Evolutionary conservation across 2,888 invertebrate species (phyloP).

Genomic region (Eurois occulta): DNA sequence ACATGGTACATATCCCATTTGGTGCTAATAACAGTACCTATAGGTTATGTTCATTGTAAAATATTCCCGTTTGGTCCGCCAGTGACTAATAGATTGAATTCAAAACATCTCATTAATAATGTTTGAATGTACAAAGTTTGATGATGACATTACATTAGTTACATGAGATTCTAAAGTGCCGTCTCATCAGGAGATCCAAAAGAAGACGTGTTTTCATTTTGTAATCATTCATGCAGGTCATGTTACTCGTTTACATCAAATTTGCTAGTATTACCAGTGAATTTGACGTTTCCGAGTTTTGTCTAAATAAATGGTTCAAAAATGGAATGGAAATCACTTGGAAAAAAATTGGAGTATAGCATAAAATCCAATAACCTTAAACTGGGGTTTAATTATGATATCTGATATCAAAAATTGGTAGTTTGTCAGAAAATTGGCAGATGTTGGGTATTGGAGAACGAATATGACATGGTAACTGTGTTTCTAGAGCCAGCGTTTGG

Average conservation of each 20-base stretch:
- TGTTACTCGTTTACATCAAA: background rate
- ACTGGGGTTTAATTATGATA: background rate
- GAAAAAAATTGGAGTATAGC: background rate
- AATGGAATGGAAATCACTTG: background rate
- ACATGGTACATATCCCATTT: background rate
- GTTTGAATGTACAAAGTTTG: conserved; percentile 58
- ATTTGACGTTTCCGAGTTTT: background rate
- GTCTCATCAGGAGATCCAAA: background rate
- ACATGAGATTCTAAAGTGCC: conserved; percentile 19
- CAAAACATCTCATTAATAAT: conserved; percentile 51
- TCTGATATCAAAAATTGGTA: background rate
- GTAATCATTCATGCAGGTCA: background rate
- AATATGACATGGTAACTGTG: conserved; percentile 68
- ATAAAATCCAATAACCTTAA: background rate
- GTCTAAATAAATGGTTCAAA: background rate
- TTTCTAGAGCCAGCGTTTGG: conserved; percentile 97
- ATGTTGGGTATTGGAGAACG: conserved; percentile 40
- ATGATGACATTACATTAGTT: conserved; percentile 21
- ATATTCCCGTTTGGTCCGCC: conserved; percentile 56
- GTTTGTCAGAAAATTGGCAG: conserved; percentile 22
- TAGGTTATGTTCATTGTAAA: conserved; percentile 33
- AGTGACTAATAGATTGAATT: conserved; percentile 61
- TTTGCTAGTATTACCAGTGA: background rate
- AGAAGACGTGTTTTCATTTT: background rate
- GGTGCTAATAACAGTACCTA: conserved; percentile 12